These are phyloP conservation scores for Myotis pilosus DNA, from an alignment of 2,797 vertebrate genomes.

Conservation along the genomic window DNA sequence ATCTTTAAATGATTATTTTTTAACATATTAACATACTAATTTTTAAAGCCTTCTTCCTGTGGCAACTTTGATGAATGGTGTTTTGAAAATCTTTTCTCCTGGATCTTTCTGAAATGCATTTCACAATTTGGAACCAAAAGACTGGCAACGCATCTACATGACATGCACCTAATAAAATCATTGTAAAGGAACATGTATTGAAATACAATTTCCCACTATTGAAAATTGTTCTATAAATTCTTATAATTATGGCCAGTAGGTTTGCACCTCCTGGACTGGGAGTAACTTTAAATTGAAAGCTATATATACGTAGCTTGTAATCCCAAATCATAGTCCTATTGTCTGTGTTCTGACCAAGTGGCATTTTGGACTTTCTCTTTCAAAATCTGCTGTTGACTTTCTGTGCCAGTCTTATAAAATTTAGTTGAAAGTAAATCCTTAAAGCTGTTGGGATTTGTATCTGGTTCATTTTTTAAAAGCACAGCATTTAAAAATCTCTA, in stretches of 20 bases:
- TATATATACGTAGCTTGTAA: not conserved
- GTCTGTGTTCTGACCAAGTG: not conserved
- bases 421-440: conserved; percentile 35
- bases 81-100: not conserved
- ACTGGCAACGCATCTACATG: not conserved
- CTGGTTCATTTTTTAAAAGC: not conserved
- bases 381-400: not conserved
- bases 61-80: not conserved
- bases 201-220: not conserved
- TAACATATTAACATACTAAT: not conserved
- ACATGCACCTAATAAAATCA: not conserved
- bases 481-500: not conserved
- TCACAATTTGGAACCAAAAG: not conserved
- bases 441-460: not conserved
- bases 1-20: conserved; percentile 23
- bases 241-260: not conserved
- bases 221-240: not conserved
- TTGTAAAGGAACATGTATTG: not conserved
- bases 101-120: conserved; percentile 32
- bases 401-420: not conserved
- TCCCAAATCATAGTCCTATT: not conserved
- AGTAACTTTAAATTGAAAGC: not conserved
- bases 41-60: not conserved
- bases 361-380: not conserved
- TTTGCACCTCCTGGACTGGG: not conserved